Percentiles rank a stretch among this genome's conserved stretches.
Evolutionary conservation across 1,140 invertebrate species (phyloP).

Genomic region (Hylaeus anthracinus): DNA sequence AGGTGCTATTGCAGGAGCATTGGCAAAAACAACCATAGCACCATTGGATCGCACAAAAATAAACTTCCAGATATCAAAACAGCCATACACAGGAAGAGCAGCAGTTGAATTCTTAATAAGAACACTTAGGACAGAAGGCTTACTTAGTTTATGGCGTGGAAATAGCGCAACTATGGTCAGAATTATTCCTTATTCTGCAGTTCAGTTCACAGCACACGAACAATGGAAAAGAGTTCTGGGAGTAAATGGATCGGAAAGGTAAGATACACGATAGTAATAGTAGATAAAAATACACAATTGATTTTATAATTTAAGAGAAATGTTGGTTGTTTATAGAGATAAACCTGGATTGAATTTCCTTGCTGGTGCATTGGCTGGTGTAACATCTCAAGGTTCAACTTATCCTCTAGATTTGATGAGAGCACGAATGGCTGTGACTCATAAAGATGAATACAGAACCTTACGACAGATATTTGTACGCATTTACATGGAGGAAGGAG

Average conservation of each 20-base stretch:
- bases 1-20: slow-evolving; percentile 94
- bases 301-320: background rate
- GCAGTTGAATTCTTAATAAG: slow-evolving; percentile 90
- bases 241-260: slow-evolving; percentile 86
- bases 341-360: slow-evolving; percentile 84
- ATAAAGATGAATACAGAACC: slow-evolving; percentile 86
- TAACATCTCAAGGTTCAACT: slow-evolving; percentile 95
- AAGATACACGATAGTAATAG: slow-evolving; percentile 59
- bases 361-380: slow-evolving; percentile 95
- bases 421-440: slow-evolving; percentile 98
- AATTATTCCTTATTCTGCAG: slow-evolving; percentile 97
- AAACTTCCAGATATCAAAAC: slow-evolving; percentile 95
- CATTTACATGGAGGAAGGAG: slow-evolving; percentile 91
- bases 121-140: slow-evolving; percentile 88
- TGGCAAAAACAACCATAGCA: slow-evolving; percentile 98
- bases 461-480: slow-evolving; percentile 90
- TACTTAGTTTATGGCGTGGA: slow-evolving; percentile 94
- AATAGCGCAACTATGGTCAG: slow-evolving; percentile 99
- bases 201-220: slow-evolving; percentile 98
- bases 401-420: slow-evolving; percentile 98
- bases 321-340: slow-evolving; percentile 10
- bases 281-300: background rate
- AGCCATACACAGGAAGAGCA: slow-evolving; percentile 89
- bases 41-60: slow-evolving; percentile 99
- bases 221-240: slow-evolving; percentile 94